phyloP scores from a whole-genome alignment of 1,140 invertebrate genomes.

The Trichonephila clavata region DNA sequence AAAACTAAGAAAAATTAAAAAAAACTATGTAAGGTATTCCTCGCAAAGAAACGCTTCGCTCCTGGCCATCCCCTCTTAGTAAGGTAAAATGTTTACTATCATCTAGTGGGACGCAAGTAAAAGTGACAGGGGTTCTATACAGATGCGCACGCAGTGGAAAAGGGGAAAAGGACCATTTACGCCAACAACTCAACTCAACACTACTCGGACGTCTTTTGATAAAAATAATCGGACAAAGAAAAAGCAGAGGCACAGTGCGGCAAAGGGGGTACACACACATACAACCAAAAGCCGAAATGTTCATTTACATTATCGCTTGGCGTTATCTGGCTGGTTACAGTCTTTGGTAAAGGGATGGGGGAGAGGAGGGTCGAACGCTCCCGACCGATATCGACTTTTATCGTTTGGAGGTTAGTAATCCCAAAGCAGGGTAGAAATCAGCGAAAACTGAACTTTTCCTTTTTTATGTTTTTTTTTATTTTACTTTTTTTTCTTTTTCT shows the following conservation, averaged over 20 bases:
- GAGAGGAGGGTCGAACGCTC: background rate
- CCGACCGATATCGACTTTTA: slow-evolving; percentile 69
- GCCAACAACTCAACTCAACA: slow-evolving; percentile 53
- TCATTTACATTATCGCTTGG: slow-evolving; percentile 75
- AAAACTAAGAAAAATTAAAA: background rate
- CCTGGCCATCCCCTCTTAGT: background rate
- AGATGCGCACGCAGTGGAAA: background rate
- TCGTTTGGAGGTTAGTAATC: slow-evolving; percentile 73
- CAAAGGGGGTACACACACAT: slow-evolving; percentile 18
- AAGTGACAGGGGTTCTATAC: slow-evolving; percentile 41
- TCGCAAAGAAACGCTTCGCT: background rate
- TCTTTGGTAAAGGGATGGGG: slow-evolving; percentile 17
- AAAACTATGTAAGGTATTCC: background rate
- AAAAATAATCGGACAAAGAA: slow-evolving; percentile 51
- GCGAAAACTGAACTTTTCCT: slow-evolving; percentile 49
- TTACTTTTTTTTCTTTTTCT: slow-evolving; percentile 39
- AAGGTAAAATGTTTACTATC: slow-evolving; percentile 42
- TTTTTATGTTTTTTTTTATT: slow-evolving; percentile 2
- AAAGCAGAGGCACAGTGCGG: slow-evolving; percentile 23
- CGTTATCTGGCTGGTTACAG: slow-evolving; percentile 70
- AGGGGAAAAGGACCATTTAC: slow-evolving; percentile 9
- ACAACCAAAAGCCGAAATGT: slow-evolving; percentile 62
- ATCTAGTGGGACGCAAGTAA: background rate
- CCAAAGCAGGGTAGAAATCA: slow-evolving; percentile 64
- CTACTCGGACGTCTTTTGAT: slow-evolving; percentile 64